A percentile compares a stretch with the other conserved stretches of the same genome.
These are phyloP conservation scores for Channa maculata DNA, from an alignment of 2,113 vertebrate species.

Conservation along the genomic window DNA sequence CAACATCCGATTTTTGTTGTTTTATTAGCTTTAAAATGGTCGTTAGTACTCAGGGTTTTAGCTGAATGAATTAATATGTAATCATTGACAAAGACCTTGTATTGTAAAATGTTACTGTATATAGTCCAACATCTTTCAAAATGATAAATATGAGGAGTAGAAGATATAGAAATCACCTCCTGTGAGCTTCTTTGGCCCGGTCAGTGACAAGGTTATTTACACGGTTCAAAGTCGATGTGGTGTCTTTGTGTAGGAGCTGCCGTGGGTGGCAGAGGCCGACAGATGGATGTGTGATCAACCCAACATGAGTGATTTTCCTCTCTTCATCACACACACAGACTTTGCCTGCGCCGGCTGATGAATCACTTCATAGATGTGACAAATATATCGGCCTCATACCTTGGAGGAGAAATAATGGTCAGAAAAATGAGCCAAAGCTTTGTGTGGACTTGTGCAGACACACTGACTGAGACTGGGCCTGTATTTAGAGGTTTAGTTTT, in stretches of 20 bases:
- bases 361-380: slow-evolving; percentile 57
- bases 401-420: slow-evolving; percentile 43
- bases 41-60: not conserved
- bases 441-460: slow-evolving; percentile 5
- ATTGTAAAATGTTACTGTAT: not conserved
- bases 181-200: not conserved
- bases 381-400: slow-evolving; percentile 43
- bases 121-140: not conserved
- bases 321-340: slow-evolving; percentile 42
- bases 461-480: not conserved
- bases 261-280: slow-evolving; percentile 41
- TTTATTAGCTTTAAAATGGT: not conserved
- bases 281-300: slow-evolving; percentile 56
- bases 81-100: not conserved
- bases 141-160: not conserved
- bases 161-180: slow-evolving; percentile 4
- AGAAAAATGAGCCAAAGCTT: slow-evolving; percentile 17
- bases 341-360: slow-evolving; percentile 44
- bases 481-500: not conserved
- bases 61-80: not conserved
- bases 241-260: slow-evolving; percentile 32
- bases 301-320: slow-evolving; percentile 48
- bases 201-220: slow-evolving; percentile 43
- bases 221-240: slow-evolving; percentile 5
- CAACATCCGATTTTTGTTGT: not conserved